Evolutionary conservation across 1,140 invertebrate genomes (phyloP), one percentile per base, ranked within the genome.

Genomic region (Aricia agestis): DNA sequence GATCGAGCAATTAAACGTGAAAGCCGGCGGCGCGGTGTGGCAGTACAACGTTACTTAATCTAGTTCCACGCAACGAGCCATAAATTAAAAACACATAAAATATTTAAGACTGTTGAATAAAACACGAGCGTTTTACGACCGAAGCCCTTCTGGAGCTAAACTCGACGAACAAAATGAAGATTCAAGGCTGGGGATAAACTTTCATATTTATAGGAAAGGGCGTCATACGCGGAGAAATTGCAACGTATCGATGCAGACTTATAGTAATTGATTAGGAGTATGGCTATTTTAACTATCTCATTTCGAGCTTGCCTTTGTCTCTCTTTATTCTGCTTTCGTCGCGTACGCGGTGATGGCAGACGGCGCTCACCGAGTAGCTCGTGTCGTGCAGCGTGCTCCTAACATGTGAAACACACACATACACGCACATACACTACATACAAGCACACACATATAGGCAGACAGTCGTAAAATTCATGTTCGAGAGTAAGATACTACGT

Each of bases 81-180:
- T 52, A 52, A 52, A 52, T 52, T 52, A 52, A 13, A 52, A 52
- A 52, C 45, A 52, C 45, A 52, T 52, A 52, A 52, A 52, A 52
- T 52, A 52, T 52, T 36, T 52, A 52, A 52, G 13, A 52, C 45
- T 52, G 45, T 13, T 52, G 45, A 52, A 52, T 52, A 52, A 52
- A 52, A 52, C 45, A 52, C 45, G 11, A 11, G 45, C 45, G 2
- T 52, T 52, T 52, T 52, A 52, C 45, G 45, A 52, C 45, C 45
- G 11, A 1, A 52, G 11, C 45, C 9, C 45, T 52, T 52, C 11
- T 13, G 13, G 45, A 52, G 45, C 45, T 52, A 52, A 6, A 36
- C 36, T 36, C 0, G 36, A 13, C 45, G 5, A 4, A 52, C 13
- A 52, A 52, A 52, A 1, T 52, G 41, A 6, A 42, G 11, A 6